Evolutionary conservation across 2,888 invertebrate genomes (phyloP), one percentile per base, ranked within the genome.

Genomic region (Philereme transversata): DNA sequence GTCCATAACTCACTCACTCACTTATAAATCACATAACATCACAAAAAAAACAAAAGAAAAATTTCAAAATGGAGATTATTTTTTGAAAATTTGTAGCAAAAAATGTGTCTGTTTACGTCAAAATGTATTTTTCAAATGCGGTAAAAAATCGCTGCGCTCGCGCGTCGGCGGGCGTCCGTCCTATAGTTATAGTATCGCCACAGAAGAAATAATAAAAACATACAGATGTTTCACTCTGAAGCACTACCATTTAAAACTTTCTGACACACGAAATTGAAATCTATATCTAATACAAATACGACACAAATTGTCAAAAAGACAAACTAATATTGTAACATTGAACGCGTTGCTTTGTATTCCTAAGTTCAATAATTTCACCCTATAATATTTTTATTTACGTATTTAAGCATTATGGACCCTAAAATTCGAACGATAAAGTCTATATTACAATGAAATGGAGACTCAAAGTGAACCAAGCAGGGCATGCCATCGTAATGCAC

Each of bases 51-150:
- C 33, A 5, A 7, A 45, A 40, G 45, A 8, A 51, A 7, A 8
- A 51, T 40, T 11, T 43, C 38, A 34, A 55, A 43, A 34, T 44
- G 8, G 11, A 5, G 35, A 22, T 51, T 65, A 41, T 54, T 33
- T 67, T 70, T 64, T 64, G 61, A 59, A 46, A 55, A 58, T 41
- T 81, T 76, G 76, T 70, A 81, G 79, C 88, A 76, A 81, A 79
- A 83, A 82, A 84, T 83, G 81, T 84, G 91, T 88, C 84, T 84
- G 90, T 87, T 89, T 90, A 87, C 87, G 83, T 85, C 90, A 90
- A 88, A 90, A 88, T 89, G 89, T 86, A 88, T 90, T 92, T 92
- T 92, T 91, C 91, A 92, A 92, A 91, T 91, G 83, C 83, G 76
- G 88, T 84, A 91, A 91, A 92, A 92, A 92, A 91, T 89, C 78